These are phyloP conservation scores for Tor tambroides DNA, from an alignment of 2,113 vertebrate genomes.

Conservation along the genomic window DNA sequence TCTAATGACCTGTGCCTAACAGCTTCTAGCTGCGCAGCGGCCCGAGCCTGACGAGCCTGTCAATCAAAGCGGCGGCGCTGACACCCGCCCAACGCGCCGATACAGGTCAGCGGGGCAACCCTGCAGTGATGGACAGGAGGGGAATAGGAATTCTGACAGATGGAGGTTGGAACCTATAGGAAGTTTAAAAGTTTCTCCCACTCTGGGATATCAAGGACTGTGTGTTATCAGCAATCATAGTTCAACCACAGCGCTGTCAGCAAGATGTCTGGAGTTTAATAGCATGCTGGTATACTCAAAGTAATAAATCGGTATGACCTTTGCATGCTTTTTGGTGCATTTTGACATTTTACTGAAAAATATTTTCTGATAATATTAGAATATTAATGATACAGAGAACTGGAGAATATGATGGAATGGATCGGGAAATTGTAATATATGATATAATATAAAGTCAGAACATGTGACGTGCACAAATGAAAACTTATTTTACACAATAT, in stretches of 20 bases:
- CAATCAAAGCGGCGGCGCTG: conserved; percentile 43
- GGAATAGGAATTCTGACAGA: background rate
- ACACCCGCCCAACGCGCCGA: conserved; percentile 6
- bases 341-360: background rate
- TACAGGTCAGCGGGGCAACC: conserved; percentile 31
- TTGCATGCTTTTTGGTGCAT: background rate
- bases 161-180: background rate
- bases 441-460: too few relatives aligned
- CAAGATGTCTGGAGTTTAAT: background rate
- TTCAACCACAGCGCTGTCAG: background rate
- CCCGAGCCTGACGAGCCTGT: conserved; percentile 37
- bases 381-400: too few relatives aligned
- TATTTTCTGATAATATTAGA: too few relatives aligned
- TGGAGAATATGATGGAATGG: too few relatives aligned
- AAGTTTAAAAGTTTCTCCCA: conserved; percentile 19
- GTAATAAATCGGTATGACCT: background rate
- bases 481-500: too few relatives aligned
- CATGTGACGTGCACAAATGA: too few relatives aligned
- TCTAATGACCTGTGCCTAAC: conserved; percentile 55
- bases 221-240: background rate
- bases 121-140: conserved; percentile 34
- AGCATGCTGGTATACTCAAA: background rate
- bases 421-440: too few relatives aligned
- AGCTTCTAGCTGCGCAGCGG: conserved; percentile 41
- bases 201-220: background rate